Base-by-base conservation (phyloP, 2,113 vertebrate genomes). In the Litocranius walleri region DNA sequence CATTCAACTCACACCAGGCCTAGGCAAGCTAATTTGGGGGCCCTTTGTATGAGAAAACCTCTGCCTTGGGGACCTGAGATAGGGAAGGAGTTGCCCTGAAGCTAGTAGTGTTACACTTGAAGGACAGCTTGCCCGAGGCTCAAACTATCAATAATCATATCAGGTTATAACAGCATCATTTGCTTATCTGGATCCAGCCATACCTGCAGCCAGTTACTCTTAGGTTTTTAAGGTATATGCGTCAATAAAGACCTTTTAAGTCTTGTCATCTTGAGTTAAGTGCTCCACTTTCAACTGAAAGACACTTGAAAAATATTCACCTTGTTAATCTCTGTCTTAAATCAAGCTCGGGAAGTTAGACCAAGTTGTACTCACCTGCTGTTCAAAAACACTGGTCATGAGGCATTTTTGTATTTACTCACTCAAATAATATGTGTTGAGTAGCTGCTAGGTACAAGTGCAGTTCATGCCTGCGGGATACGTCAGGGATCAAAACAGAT, bases 381-480 rank as follows among this genome's bases (percentile, higher is more conserved):
- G 6, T 57, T 81, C 48, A 52, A 25, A 40, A 95, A 3, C 0
- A 36, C 64, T 25, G 5, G 40, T 33, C 80, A 10, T 2, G 25
- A 52, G 64, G 12, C 33, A 16, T 82, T 90, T 50, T 50, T 6
- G 0, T 30, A 23, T 52, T 43, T 40, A 36, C 5, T 57, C 36
- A 62, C 9, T 82, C 33, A 30, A 36, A 48, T 25, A 30, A 13
- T 25, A 30, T 0, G 45, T 40, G 45, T 40, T 48, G 71, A 67
- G 59, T 21, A 7, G 21, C 57, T 88, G 19, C 33, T 9, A 3
- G 21, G 43, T 17, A 19, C 74, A 43, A 82, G 57, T 12, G 8
- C 2, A 2, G 16, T 3, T 13, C 13, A 59, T 25, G 10, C n/a
- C 40, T 7, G 27, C 2, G 2, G 56, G 40, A n/a, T 7, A 25